phyloP scores from a whole-genome alignment of 1,140 invertebrate species.

The Centruroides sculpturatus region DNA sequence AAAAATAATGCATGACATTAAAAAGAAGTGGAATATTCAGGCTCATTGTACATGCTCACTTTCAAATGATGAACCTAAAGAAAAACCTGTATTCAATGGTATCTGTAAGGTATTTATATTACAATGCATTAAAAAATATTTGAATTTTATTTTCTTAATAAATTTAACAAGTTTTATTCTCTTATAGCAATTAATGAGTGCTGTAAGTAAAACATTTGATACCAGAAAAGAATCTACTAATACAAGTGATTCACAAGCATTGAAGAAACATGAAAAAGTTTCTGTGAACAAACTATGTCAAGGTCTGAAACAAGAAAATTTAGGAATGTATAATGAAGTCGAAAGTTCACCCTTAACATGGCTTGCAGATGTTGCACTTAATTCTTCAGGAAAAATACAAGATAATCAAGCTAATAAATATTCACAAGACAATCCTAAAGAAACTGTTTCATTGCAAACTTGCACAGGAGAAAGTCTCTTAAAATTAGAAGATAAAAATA shows the following conservation, averaged over 20 bases:
- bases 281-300: no score
- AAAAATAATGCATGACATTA: constrained; percentile 55
- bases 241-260: no score
- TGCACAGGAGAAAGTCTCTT: constrained; percentile 4
- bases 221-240: background rate
- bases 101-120: constrained; percentile 1
- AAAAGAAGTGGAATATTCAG: constrained; percentile 58
- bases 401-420: constrained; percentile 17
- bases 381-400: constrained; percentile 6
- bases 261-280: no score
- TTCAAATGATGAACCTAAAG: background rate
- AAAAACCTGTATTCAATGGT: background rate
- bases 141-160: no score
- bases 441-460: constrained; percentile 2
- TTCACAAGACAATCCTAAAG: constrained; percentile 23
- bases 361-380: constrained; percentile 49
- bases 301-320: no score
- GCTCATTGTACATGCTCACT: constrained; percentile 26
- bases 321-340: constrained; percentile 22
- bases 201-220: constrained; percentile 4
- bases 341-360: constrained; percentile 40
- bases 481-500: constrained; percentile 38
- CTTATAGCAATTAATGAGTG: constrained; percentile 2
- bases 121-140: no score
- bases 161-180: no score